These are phyloP conservation scores for Siniperca knerii DNA, from an alignment of 2,113 vertebrate genomes.

Conservation along the genomic window DNA sequence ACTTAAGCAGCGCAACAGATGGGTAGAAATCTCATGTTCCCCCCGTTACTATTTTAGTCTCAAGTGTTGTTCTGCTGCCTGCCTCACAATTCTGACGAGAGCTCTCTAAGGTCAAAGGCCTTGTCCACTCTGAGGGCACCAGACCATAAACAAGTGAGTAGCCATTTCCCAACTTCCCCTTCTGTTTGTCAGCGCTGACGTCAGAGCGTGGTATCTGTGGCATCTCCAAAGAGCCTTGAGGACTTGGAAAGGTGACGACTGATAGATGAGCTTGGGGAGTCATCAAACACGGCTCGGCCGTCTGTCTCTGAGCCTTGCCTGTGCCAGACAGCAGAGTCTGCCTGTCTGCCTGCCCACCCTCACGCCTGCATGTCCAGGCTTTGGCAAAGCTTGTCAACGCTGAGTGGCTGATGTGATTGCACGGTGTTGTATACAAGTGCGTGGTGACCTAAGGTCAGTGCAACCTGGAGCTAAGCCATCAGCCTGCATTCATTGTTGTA, in stretches of 20 bases:
- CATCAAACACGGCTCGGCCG: constrained; percentile 61
- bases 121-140: constrained; percentile 51
- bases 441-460: constrained; percentile 44
- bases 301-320: constrained; percentile 54
- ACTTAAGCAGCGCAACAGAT: constrained; percentile 71
- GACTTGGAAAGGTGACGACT: constrained; percentile 67
- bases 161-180: constrained; percentile 55
- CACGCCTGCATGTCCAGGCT: constrained; percentile 29
- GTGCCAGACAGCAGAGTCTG: constrained; percentile 61
- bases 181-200: constrained; percentile 62
- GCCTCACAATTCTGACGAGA: constrained; percentile 53
- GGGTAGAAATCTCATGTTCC: constrained; percentile 72
- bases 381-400: constrained; percentile 61
- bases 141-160: constrained; percentile 69
- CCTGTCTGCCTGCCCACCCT: constrained; percentile 44
- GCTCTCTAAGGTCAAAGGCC: constrained; percentile 71
- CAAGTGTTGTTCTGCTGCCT: constrained; percentile 70
- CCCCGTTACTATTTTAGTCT: constrained; percentile 73
- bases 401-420: constrained; percentile 50
- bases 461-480: constrained; percentile 35
- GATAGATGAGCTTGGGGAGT: constrained; percentile 75
- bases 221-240: constrained; percentile 66
- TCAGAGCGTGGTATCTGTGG: constrained; percentile 63
- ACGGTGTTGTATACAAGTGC: constrained; percentile 29
- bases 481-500: background rate